phyloP scores from a whole-genome alignment of 2,888 invertebrate species.

The Willowsia nigromaculata region DNA sequence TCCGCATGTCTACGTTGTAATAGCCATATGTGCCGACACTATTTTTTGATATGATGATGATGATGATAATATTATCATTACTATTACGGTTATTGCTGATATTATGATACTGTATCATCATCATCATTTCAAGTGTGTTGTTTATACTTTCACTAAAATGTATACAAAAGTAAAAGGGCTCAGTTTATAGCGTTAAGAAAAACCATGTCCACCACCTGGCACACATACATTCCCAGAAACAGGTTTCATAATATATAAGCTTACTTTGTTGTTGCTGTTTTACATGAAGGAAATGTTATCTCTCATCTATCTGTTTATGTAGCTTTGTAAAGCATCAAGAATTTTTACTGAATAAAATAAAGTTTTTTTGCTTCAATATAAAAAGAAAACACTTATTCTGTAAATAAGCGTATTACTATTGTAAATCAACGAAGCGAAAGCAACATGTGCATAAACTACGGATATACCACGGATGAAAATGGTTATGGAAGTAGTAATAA shows the following conservation, averaged over 20 bases:
- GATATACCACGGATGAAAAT: slow-evolving; percentile 10
- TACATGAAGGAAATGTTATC: slow-evolving; percentile 49
- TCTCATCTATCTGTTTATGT: slow-evolving; percentile 35
- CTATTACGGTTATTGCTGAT: slow-evolving; percentile 66
- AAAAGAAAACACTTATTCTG: neutral
- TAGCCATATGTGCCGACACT: slow-evolving; percentile 29
- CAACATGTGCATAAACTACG: slow-evolving; percentile 62
- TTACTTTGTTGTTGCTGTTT: slow-evolving; percentile 21
- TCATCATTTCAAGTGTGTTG: slow-evolving; percentile 44
- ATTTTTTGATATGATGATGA: slow-evolving; percentile 54
- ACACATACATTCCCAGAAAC: neutral
- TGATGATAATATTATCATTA: slow-evolving; percentile 65
- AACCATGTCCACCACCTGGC: slow-evolving; percentile 47
- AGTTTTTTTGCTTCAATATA: slow-evolving; percentile 18
- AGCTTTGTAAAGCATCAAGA: neutral
- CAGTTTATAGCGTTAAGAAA: neutral
- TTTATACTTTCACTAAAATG: slow-evolving; percentile 5
- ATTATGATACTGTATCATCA: slow-evolving; percentile 61
- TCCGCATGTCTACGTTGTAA: neutral
- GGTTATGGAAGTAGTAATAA: slow-evolving; percentile 54
- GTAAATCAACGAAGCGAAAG: neutral
- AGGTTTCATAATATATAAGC: too few relatives aligned
- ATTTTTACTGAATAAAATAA: slow-evolving; percentile 35
- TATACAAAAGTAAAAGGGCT: neutral
- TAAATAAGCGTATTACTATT: neutral